Evolutionary conservation across 1,140 invertebrate species (phyloP).

Genomic region (Zaprionus ornatus): DNA sequence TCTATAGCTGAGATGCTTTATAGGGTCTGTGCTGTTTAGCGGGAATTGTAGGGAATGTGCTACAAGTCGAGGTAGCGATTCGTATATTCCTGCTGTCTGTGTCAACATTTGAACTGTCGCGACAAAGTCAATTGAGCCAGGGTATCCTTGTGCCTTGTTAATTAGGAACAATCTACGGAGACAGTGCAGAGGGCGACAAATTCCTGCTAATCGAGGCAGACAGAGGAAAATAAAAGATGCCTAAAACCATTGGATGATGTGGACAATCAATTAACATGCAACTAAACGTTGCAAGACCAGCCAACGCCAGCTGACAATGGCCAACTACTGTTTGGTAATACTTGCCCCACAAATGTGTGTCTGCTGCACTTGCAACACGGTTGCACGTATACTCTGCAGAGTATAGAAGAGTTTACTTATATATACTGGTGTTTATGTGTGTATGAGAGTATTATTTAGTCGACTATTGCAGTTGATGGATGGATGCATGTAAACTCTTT

Average conservation of each 20-base stretch:
- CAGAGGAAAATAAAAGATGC: constrained; percentile 45
- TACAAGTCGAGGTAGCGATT: not conserved
- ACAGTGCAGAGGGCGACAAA: constrained; percentile 63
- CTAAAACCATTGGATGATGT: constrained; percentile 50
- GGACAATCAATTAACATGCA: constrained; percentile 68
- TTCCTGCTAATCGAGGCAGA: constrained; percentile 61
- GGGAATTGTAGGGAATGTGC: constrained; percentile 37
- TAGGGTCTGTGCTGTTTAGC: constrained; percentile 41
- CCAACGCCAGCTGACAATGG: constrained; percentile 63
- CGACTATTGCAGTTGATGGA: no score
- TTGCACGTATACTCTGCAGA: not conserved
- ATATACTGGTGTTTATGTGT: no score
- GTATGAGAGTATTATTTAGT: not conserved
- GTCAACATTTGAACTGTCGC: constrained; percentile 67
- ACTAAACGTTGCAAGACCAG: constrained; percentile 50
- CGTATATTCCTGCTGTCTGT: constrained; percentile 24
- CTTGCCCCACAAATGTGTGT: not conserved
- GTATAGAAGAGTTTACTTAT: not conserved
- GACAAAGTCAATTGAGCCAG: constrained; percentile 72
- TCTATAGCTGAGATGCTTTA: not conserved
- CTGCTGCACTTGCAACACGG: constrained; percentile 1
- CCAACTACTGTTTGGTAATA: constrained; percentile 68
- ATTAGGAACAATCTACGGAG: constrained; percentile 56
- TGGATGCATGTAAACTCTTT: no score
- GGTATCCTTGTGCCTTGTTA: constrained; percentile 67